These are phyloP conservation scores for Protobothrops mucrosquamatus DNA, from an alignment of 2,113 vertebrate species.

Conservation along the genomic window DNA sequence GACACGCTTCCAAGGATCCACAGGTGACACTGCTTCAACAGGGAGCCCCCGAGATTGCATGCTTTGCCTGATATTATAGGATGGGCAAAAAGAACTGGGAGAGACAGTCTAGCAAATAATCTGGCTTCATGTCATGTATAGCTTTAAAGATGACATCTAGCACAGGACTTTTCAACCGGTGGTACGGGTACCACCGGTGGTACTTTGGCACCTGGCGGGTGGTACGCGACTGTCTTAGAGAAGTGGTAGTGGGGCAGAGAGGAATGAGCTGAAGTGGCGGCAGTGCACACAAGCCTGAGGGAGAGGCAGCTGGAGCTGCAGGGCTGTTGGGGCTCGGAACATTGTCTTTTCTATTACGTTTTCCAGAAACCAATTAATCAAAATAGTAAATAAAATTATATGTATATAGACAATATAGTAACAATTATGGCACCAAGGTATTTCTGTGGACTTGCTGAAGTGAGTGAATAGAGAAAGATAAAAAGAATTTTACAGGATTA, in stretches of 20 bases:
- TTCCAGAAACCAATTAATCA: background rate
- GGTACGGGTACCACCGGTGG: too few species aligned
- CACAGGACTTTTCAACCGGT: too few species aligned
- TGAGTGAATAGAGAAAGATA: background rate
- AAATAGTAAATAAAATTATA: background rate
- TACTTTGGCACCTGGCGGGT: too few species aligned
- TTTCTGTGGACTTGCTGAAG: background rate
- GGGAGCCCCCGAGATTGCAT: background rate
- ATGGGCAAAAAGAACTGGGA: background rate
- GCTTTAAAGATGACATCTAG: background rate
- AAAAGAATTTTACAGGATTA: conserved; percentile 18
- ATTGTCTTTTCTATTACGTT: background rate
- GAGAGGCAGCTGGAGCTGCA: too few species aligned
- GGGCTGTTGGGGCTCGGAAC: background rate
- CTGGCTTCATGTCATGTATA: background rate
- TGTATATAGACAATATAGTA: background rate
- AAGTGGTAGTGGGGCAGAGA: too few species aligned
- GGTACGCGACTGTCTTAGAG: too few species aligned
- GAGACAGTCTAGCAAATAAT: background rate
- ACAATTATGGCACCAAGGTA: background rate
- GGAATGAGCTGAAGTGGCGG: too few species aligned
- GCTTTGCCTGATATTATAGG: background rate
- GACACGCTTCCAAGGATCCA: background rate
- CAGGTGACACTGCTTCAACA: background rate
- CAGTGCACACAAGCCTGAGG: too few species aligned